phyloP scores from a whole-genome alignment of 2,113 vertebrate genomes.

The Pithys albifrons region DNA sequence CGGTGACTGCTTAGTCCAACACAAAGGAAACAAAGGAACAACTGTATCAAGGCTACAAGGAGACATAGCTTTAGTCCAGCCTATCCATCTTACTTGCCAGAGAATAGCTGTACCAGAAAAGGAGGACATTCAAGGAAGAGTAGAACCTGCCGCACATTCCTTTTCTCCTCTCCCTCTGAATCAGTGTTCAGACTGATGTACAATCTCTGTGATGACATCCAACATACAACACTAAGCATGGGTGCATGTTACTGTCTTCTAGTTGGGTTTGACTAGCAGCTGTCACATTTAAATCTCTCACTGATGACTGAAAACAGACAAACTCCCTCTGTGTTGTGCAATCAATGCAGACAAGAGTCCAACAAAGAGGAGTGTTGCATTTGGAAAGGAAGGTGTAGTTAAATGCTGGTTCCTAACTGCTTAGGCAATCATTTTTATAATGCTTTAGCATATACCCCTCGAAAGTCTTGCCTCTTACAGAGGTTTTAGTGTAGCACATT shows the following conservation, averaged over 20 bases:
- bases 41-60: not conserved
- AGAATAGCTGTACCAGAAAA: not conserved
- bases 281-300: not conserved
- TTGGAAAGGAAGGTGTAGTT: not conserved
- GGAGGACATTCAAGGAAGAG: not conserved
- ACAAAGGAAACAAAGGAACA: not conserved
- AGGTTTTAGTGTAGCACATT: not conserved
- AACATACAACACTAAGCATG: too few relatives aligned
- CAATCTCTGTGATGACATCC: not conserved
- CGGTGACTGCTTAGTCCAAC: rapidly evolving
- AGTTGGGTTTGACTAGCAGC: not conserved
- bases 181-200: not conserved
- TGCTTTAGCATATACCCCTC: not conserved
- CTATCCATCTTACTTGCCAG: not conserved
- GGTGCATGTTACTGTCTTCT: not conserved
- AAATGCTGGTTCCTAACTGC: not conserved
- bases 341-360: not conserved
- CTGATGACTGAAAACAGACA: not conserved
- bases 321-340: not conserved
- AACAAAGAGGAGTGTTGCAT: not conserved
- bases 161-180: not conserved
- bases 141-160: rapidly evolving
- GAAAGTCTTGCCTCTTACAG: not conserved
- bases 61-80: not conserved
- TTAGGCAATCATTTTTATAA: not conserved